Evolutionary conservation across 2,888 invertebrate species (phyloP).

Genomic region (Xestoiulus laeticollis): DNA sequence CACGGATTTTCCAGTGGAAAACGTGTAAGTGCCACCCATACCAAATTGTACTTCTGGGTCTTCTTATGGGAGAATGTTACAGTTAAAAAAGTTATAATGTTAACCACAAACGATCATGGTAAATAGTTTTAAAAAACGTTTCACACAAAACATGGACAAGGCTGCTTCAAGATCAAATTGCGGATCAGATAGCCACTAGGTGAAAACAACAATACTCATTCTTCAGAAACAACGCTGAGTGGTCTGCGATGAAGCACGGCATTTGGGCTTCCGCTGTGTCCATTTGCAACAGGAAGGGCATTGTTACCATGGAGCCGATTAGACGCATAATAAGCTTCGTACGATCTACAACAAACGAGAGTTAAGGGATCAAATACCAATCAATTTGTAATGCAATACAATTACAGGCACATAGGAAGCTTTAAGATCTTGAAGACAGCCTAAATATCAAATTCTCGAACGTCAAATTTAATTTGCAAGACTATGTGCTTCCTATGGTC

Average conservation of each 20-base stretch:
- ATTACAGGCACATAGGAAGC: neutral
- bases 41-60: slow-evolving; percentile 1
- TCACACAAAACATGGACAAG: neutral
- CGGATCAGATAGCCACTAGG: neutral
- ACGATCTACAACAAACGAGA: slow-evolving; percentile 46
- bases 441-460: neutral
- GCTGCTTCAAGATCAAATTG: slow-evolving; percentile 39
- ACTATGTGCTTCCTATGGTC: neutral
- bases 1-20: neutral
- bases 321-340: slow-evolving; percentile 45
- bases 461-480: neutral
- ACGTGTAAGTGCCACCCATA: neutral
- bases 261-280: slow-evolving; percentile 39
- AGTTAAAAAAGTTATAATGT: neutral
- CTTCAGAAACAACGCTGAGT: slow-evolving; percentile 52
- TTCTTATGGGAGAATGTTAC: neutral
- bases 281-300: slow-evolving; percentile 48
- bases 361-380: neutral
- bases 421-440: neutral
- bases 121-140: slow-evolving; percentile 7
- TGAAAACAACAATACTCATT: slow-evolving; percentile 17
- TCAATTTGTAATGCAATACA: neutral
- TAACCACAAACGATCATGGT: neutral
- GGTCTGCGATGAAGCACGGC: slow-evolving; percentile 43
- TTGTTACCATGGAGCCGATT: slow-evolving; percentile 16